Percentiles rank a stretch among this genome's conserved stretches.
Conservation (phyloP, 2,888 invertebrate genomes). For the Troides helena region DNA sequence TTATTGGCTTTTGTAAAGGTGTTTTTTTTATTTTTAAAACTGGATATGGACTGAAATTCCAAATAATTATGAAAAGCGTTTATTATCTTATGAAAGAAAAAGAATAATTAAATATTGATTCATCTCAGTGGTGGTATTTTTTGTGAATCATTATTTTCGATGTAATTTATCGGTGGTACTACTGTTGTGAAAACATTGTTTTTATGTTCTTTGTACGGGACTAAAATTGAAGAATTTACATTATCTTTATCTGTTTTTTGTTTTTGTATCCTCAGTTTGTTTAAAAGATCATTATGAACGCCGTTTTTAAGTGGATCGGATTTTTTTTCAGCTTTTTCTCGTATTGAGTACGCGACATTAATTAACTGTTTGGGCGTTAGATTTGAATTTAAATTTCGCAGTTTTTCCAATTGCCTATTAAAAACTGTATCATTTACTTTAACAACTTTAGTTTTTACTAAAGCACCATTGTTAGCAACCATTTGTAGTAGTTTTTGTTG, state of each 20-base stretch:
- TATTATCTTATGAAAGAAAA: neutral
- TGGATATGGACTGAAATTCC: too few relatives aligned
- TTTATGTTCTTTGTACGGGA: neutral
- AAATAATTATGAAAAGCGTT: neutral
- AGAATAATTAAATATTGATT: neutral
- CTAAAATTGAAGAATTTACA: neutral
- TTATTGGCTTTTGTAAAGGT: neutral
- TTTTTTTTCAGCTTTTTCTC: neutral
- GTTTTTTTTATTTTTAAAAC: neutral
- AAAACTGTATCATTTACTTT: constrained; percentile 32
- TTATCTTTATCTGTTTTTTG: neutral
- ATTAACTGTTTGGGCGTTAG: constrained; percentile 38
- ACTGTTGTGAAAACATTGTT: neutral
- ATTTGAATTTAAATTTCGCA: constrained; percentile 43
- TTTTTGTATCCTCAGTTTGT: neutral
- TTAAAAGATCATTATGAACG: neutral
- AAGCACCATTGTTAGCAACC: constrained; percentile 46
- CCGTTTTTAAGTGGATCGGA: neutral
- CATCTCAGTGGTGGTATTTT: neutral
- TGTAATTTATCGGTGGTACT: neutral
- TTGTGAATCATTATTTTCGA: neutral
- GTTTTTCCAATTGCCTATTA: constrained; percentile 39
- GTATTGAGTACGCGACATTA: constrained; percentile 8
- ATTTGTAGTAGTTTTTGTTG: constrained; percentile 49
- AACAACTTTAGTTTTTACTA: constrained; percentile 52